These are phyloP conservation scores for Bicyclus anynana DNA, from an alignment of 1,140 invertebrate species.

Conservation along the genomic window DNA sequence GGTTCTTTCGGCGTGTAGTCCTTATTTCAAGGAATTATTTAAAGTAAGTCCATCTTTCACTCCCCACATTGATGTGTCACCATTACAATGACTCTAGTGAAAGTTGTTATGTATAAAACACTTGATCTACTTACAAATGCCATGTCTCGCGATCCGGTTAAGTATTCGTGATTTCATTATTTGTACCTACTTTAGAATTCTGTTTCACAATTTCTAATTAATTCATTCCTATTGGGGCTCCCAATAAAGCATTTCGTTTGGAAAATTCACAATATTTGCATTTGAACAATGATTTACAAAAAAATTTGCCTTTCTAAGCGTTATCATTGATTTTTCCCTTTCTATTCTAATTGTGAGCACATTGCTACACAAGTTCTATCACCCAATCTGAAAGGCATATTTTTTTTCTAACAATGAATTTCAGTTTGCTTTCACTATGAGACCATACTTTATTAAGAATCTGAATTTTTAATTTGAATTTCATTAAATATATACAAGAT, in stretches of 20 bases:
- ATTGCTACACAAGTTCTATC: not conserved
- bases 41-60: conserved; percentile 82
- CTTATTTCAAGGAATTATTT: conserved; percentile 89
- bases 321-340: conserved; percentile 8
- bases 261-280: conserved; percentile 23
- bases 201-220: conserved; percentile 75
- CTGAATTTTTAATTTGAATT: too few species aligned
- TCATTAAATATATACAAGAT: too few species aligned
- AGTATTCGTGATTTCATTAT: conserved; percentile 77
- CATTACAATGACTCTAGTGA: conserved; percentile 77
- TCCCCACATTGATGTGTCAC: conserved; percentile 76
- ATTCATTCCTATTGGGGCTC: conserved; percentile 57
- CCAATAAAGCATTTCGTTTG: conserved; percentile 31
- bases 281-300: not conserved
- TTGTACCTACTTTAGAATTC: conserved; percentile 74
- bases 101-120: conserved; percentile 78
- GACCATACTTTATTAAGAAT: not conserved
- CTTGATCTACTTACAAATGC: conserved; percentile 78
- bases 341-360: not conserved
- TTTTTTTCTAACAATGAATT: not conserved
- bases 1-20: conserved; percentile 87
- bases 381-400: not conserved
- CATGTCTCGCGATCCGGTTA: conserved; percentile 77
- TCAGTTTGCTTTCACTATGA: not conserved
- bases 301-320: conserved; percentile 11